Evolutionary conservation across 2,888 invertebrate genomes (phyloP).

Genomic region (Polydrusus pterygomalis): DNA sequence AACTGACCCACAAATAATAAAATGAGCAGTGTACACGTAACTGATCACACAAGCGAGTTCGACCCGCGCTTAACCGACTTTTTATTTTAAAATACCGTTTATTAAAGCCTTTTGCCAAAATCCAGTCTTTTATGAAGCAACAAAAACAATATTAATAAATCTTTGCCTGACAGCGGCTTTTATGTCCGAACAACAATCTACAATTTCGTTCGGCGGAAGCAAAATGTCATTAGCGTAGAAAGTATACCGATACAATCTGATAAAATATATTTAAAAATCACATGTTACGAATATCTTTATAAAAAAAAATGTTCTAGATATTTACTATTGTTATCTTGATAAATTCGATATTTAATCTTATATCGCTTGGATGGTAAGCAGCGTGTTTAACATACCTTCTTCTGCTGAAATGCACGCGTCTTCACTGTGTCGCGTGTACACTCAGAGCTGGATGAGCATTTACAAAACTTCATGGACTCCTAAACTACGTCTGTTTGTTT

Average conservation of each 20-base stretch:
- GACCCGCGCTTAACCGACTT: not conserved
- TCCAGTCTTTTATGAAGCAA: constrained; percentile 28
- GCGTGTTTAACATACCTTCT: too few species aligned
- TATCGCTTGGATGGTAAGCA: not conserved
- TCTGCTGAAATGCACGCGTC: too few species aligned
- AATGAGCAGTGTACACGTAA: too few species aligned
- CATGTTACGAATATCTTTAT: not conserved
- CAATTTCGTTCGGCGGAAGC: constrained; percentile 40
- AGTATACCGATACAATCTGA: not conserved
- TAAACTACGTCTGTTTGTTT: too few species aligned
- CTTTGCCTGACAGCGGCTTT: constrained; percentile 43
- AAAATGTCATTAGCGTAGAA: constrained; percentile 36
- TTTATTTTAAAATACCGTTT: constrained; percentile 21
- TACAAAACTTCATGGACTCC: too few species aligned
- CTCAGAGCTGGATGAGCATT: too few species aligned
- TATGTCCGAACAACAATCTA: constrained; percentile 47
- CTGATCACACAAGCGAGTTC: too few species aligned
- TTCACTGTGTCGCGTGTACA: too few species aligned
- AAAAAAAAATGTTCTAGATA: not conserved
- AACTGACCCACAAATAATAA: too few species aligned
- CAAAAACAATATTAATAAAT: constrained; percentile 48
- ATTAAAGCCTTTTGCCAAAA: constrained; percentile 29
- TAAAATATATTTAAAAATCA: constrained; percentile 15
- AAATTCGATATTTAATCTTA: not conserved
- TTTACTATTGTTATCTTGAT: not conserved